Conservation (phyloP, 1,140 invertebrate species). For the Zaprionus ghesquierei region DNA sequence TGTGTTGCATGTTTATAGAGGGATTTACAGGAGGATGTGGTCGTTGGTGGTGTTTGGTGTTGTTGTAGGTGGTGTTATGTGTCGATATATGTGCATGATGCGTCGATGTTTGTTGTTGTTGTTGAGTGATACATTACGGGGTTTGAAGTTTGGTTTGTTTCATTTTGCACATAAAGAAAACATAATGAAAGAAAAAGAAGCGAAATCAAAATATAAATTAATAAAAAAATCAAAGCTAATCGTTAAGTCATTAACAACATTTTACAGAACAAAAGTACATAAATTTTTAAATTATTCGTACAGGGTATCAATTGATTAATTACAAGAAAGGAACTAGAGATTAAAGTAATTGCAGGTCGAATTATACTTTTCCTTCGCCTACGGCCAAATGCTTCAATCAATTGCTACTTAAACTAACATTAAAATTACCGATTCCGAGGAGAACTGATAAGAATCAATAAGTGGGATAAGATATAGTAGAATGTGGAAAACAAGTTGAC, state of each 20-base stretch:
- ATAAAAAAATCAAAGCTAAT: conserved; percentile 70
- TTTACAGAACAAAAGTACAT: conserved; percentile 17
- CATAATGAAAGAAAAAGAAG: conserved; percentile 74
- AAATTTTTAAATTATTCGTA: neutral
- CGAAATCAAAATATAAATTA: conserved; percentile 71
- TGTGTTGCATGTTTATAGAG: conserved; percentile 35
- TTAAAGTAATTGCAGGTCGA: conserved; percentile 7
- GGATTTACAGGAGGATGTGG: conserved; percentile 20
- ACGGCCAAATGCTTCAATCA: conserved; percentile 55
- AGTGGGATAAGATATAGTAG: no score
- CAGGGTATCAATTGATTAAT: neutral
- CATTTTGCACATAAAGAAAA: conserved; percentile 67
- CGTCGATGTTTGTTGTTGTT: conserved; percentile 46
- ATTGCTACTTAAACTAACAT: conserved; percentile 60
- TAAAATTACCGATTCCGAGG: conserved; percentile 28
- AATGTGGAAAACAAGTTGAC: neutral
- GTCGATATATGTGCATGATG: conserved; percentile 36
- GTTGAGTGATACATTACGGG: conserved; percentile 33
- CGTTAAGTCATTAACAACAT: conserved; percentile 33
- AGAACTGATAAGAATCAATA: conserved; percentile 1
- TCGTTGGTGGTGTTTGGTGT: conserved; percentile 21
- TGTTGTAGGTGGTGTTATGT: conserved; percentile 22
- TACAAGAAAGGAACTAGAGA: neutral
- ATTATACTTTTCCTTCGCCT: conserved; percentile 41
- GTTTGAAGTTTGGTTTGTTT: conserved; percentile 41